phyloP scores from a whole-genome alignment of 2,888 invertebrate genomes.

The Philaethria dido region DNA sequence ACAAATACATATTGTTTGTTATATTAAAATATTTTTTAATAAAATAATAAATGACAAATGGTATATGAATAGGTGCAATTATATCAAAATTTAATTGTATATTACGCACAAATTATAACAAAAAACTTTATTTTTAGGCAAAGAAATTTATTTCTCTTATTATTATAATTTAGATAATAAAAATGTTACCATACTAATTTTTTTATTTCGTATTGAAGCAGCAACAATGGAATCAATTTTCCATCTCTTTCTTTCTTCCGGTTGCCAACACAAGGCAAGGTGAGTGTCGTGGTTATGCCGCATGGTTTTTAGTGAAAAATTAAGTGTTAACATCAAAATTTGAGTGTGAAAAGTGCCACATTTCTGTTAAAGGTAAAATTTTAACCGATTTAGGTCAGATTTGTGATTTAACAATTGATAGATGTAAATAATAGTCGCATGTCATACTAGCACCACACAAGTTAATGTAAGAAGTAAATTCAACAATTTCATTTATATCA shows the following conservation, averaged over 20 bases:
- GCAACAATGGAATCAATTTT: slow-evolving; percentile 7
- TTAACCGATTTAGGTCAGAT: slow-evolving; percentile 3
- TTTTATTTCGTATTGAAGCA: not conserved
- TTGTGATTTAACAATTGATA: not conserved
- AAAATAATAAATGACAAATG: too few species aligned
- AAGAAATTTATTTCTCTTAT: too few species aligned
- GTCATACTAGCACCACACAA: slow-evolving; percentile 10
- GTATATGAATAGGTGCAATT: too few species aligned
- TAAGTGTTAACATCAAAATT: slow-evolving; percentile 41
- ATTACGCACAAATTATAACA: too few species aligned
- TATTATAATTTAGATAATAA: too few species aligned
- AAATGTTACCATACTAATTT: slow-evolving; percentile 14
- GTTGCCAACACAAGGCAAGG: slow-evolving; percentile 79
- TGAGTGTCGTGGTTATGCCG: slow-evolving; percentile 65
- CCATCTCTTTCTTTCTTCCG: slow-evolving; percentile 71
- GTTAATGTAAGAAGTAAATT: not conserved
- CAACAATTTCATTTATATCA: not conserved
- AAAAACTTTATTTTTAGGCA: too few species aligned
- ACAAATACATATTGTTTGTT: too few species aligned
- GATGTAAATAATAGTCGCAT: not conserved
- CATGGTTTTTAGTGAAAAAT: slow-evolving; percentile 65
- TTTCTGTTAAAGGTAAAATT: slow-evolving; percentile 52
- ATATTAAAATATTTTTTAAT: too few species aligned
- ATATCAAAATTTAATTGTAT: too few species aligned
- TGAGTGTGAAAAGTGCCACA: slow-evolving; percentile 39